phyloP scores from a whole-genome alignment of 2,113 vertebrate species.

The Talpa occidentalis region DNA sequence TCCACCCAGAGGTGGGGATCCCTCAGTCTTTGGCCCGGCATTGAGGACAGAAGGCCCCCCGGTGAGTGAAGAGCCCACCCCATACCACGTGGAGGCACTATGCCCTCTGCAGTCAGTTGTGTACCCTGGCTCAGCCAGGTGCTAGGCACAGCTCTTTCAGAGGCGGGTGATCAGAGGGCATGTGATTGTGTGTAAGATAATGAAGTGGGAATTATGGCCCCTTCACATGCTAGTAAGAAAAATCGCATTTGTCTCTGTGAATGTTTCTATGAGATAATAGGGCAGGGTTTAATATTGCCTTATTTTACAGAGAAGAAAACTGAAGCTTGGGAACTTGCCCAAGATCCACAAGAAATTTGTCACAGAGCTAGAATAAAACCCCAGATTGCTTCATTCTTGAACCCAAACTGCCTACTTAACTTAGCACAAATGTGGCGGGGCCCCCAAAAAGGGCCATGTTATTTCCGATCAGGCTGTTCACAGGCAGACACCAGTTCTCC shows the following conservation, averaged over 20 bases:
- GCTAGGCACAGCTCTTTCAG: not conserved
- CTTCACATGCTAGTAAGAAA: not conserved
- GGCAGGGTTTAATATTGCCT: not conserved
- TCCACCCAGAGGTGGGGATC: not conserved
- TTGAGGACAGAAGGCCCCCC: not conserved
- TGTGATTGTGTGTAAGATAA: not conserved
- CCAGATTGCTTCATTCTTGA: not conserved
- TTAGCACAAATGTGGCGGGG: not conserved
- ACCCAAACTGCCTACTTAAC: not conserved
- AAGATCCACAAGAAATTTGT: not conserved
- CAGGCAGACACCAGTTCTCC: not conserved
- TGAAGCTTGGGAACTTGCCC: not conserved
- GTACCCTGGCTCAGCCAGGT: not conserved
- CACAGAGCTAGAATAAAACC: conserved; percentile 38
- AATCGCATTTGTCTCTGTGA: not conserved
- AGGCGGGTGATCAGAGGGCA: no score
- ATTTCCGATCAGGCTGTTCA: not conserved
- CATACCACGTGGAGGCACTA: rapidly evolving
- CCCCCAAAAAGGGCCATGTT: not conserved
- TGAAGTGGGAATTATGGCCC: not conserved
- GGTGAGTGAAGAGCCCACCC: no score
- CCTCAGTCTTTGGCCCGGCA: not conserved
- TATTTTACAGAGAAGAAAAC: conserved; percentile 36
- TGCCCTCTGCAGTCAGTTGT: not conserved
- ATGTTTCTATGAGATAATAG: not conserved